Percentiles rank a stretch among this genome's conserved stretches.
Conservation (phyloP, 2,888 invertebrate species). For the Camponotus fellah region DNA sequence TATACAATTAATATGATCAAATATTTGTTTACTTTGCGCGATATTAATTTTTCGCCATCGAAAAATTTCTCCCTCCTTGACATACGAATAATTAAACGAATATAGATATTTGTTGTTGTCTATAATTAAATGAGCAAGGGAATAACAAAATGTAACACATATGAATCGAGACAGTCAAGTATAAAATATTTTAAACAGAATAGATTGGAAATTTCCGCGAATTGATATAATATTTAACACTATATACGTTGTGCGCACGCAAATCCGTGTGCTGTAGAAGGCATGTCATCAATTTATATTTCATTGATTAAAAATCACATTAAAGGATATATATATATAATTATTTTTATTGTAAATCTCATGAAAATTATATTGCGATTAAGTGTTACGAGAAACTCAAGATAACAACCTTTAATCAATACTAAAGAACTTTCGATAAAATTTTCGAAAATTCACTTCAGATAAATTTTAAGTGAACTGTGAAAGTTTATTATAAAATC, state of each 20-base stretch:
- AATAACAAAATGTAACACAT: not conserved
- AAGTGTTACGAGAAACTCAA: not conserved
- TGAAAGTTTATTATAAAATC: not conserved
- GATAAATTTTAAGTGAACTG: not conserved
- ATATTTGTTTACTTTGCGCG: conserved; percentile 44
- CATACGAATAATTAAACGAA: conserved; percentile 10
- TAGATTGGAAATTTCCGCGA: not conserved
- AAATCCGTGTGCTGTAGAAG: not conserved
- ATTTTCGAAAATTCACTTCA: not conserved
- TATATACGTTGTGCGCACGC: not conserved
- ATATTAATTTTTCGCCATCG: conserved; percentile 20
- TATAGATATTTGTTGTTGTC: not conserved
- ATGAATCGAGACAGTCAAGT: not conserved
- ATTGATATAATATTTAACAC: not conserved
- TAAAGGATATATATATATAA: too few relatives aligned
- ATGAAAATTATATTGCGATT: not conserved
- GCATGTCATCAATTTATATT: not conserved
- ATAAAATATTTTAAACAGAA: conserved; percentile 2
- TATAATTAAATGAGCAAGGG: not conserved
- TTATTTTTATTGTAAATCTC: too few relatives aligned
- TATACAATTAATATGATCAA: conserved; percentile 42
- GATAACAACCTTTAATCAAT: too few relatives aligned
- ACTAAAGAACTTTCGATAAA: not conserved
- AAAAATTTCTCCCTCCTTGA: conserved; percentile 11
- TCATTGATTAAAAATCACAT: not conserved